Conservation (phyloP, 1,140 invertebrate species). For the Chironomus tepperi region DNA sequence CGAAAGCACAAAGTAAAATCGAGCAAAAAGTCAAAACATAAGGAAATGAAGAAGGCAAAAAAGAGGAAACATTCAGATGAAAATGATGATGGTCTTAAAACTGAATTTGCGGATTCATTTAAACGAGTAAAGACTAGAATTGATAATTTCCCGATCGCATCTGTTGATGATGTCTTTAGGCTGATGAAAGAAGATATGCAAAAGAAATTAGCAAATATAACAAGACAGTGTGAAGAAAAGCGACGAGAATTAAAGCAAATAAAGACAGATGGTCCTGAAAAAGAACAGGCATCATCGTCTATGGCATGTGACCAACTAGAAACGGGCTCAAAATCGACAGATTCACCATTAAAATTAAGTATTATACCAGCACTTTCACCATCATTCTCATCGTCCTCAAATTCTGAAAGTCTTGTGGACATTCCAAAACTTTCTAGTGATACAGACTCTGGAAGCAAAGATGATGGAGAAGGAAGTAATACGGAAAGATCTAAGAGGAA, state of each 20-base stretch:
- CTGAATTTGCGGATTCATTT: slow-evolving; percentile 40
- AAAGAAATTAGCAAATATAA: slow-evolving; percentile 65
- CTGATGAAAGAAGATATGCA: slow-evolving; percentile 71
- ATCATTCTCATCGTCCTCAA: slow-evolving; percentile 39
- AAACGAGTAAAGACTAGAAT: slow-evolving; percentile 40
- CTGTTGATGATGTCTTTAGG: slow-evolving; percentile 52
- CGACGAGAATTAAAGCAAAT: slow-evolving; percentile 69
- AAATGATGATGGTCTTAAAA: slow-evolving; percentile 32
- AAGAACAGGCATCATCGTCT: slow-evolving; percentile 33
- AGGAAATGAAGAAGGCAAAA: slow-evolving; percentile 37
- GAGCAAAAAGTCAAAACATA: slow-evolving; percentile 30
- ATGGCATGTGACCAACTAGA: slow-evolving; percentile 32
- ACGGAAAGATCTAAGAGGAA: slow-evolving; percentile 71
- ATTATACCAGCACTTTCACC: slow-evolving; percentile 30
- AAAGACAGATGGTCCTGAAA: slow-evolving; percentile 44
- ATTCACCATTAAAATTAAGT: slow-evolving; percentile 30
- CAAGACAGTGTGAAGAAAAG: slow-evolving; percentile 72
- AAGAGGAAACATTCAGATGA: slow-evolving; percentile 35
- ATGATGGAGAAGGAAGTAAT: slow-evolving; percentile 28
- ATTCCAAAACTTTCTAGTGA: slow-evolving; percentile 25
- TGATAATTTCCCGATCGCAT: slow-evolving; percentile 37
- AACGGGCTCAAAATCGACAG: slow-evolving; percentile 28
- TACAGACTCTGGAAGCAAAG: slow-evolving; percentile 24
- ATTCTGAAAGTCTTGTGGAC: slow-evolving; percentile 40
- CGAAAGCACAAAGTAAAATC: slow-evolving; percentile 38